Conservation (phyloP, 2,797 vertebrate species). For the Tamandua tetradactyla region DNA sequence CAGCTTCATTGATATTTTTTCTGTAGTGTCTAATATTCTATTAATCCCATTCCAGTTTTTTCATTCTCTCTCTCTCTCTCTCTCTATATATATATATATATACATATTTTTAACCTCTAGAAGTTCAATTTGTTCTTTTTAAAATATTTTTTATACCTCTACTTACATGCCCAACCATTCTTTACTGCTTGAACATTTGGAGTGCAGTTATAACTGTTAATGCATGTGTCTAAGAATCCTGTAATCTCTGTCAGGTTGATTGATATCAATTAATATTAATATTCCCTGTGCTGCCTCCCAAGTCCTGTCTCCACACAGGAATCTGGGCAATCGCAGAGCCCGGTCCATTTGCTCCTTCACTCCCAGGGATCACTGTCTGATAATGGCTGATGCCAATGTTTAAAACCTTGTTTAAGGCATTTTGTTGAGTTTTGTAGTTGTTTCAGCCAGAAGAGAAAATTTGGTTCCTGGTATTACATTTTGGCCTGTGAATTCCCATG, state of each 20-base stretch:
- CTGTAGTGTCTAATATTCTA: not conserved
- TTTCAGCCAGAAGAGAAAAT: conserved; percentile 13
- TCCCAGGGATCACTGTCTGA: not conserved
- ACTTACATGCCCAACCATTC: not conserved
- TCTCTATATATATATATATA: too few relatives aligned
- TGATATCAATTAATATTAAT: not conserved
- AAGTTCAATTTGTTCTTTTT: not conserved
- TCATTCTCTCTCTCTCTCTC: too few relatives aligned
- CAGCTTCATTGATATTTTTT: not conserved
- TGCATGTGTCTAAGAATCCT: not conserved
- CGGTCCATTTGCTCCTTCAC: not conserved
- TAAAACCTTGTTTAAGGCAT: not conserved
- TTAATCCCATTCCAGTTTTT: not conserved
- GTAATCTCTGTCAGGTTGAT: not conserved
- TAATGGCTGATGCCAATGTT: not conserved
- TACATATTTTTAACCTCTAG: not conserved
- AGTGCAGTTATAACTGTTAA: not conserved
- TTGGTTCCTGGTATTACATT: not conserved
- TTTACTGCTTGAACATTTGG: not conserved
- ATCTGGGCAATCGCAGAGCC: not conserved
- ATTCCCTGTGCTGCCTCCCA: not conserved
- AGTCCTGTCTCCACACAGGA: not conserved
- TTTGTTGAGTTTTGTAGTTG: not conserved
- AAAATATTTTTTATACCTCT: not conserved
- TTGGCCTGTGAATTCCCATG: too few relatives aligned